Evolutionary conservation across 2,888 invertebrate genomes (phyloP).

Genomic region (Lasioglossum marginatum): DNA sequence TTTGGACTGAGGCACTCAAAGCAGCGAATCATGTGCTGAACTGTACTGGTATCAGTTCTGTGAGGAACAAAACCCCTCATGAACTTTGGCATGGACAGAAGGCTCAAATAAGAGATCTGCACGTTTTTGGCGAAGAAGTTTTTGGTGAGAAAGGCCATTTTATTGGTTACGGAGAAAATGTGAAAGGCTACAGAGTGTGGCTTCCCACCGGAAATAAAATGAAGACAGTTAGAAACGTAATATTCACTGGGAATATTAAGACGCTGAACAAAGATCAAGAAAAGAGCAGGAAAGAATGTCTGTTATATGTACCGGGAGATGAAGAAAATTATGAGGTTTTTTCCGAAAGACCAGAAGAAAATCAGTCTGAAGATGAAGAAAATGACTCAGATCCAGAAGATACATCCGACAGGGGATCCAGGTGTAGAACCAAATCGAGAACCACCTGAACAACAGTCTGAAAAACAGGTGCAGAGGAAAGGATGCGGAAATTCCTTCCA

Average conservation of each 20-base stretch:
- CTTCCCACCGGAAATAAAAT: background rate
- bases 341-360: too few relatives aligned
- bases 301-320: background rate
- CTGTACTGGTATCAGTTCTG: background rate
- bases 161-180: constrained; percentile 4
- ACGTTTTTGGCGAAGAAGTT: too few relatives aligned
- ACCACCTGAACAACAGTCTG: background rate
- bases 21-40: background rate
- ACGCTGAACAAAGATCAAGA: background rate
- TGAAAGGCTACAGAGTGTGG: background rate
- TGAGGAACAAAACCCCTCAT: background rate
- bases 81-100: constrained; percentile 1
- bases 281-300: background rate
- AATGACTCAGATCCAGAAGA: background rate
- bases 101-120: background rate
- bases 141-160: background rate
- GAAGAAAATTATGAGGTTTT: background rate
- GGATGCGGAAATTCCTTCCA: background rate
- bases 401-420: background rate
- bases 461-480: background rate
- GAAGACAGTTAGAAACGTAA: background rate
- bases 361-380: background rate
- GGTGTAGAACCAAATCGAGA: background rate
- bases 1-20: background rate
- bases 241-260: background rate